These are phyloP conservation scores for Caenorhabditis panamensis DNA, from an alignment of 2,888 invertebrate species.

Conservation along the genomic window DNA sequence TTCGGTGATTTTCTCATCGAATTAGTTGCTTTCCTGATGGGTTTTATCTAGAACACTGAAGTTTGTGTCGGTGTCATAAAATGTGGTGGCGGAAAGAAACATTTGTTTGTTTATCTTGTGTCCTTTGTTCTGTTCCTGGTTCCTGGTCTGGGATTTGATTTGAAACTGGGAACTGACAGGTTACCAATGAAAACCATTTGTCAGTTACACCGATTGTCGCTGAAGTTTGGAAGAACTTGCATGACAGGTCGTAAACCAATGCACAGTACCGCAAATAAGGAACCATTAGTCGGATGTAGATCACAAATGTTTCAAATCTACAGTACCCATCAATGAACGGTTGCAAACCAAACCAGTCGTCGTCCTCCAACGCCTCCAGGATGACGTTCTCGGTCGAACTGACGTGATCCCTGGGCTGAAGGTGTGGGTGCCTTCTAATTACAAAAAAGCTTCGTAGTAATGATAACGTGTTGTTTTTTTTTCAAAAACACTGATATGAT, in stretches of 20 bases:
- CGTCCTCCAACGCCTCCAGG: background rate
- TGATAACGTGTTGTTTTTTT: conserved; percentile 12
- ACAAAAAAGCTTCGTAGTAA: conserved; percentile 16
- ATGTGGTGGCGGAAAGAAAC: background rate
- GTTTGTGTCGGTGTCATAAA: conserved; percentile 19
- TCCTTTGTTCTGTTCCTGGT: conserved; percentile 17
- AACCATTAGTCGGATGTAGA: conserved; percentile 1
- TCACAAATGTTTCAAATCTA: background rate
- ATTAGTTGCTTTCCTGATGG: conserved; percentile 24
- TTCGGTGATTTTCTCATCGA: conserved; percentile 36
- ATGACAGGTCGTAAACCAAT: background rate
- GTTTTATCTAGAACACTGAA: conserved; percentile 13
- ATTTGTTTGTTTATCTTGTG: conserved; percentile 18
- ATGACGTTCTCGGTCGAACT: background rate
- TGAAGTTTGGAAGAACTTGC: background rate
- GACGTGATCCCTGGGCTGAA: conserved; percentile 9
- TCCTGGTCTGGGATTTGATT: background rate
- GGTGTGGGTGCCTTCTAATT: conserved; percentile 27
- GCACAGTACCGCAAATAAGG: background rate
- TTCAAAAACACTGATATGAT: conserved; percentile 15
- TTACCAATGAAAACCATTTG: background rate
- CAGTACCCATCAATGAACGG: conserved; percentile 2
- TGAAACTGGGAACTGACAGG: background rate
- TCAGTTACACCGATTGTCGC: background rate
- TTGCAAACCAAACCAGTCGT: background rate